phyloP scores from a whole-genome alignment of 2,888 invertebrate species.

The Gandaritis pyraliata region DNA sequence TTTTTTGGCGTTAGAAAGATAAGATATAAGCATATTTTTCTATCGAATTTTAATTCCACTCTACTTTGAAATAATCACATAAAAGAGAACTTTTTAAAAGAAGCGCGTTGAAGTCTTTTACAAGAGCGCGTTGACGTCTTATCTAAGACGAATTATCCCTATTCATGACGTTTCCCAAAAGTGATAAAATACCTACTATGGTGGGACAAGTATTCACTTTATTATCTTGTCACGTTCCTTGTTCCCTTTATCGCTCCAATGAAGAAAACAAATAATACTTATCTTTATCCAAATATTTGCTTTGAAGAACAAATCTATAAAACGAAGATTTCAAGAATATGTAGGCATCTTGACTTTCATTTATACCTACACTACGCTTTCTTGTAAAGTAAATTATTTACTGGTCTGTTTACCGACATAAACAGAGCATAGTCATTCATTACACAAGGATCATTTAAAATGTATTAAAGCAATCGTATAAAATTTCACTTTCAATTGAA shows the following conservation, averaged over 20 bases:
- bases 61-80: not conserved
- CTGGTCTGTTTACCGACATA: constrained; percentile 38
- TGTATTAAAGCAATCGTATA: constrained; percentile 30
- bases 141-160: constrained; percentile 25
- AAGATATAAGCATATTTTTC: not conserved
- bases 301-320: constrained; percentile 25
- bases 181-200: constrained; percentile 31
- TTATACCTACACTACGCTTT: constrained; percentile 29
- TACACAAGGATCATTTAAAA: constrained; percentile 37
- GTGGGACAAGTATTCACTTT: constrained; percentile 29
- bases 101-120: constrained; percentile 5
- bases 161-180: constrained; percentile 29
- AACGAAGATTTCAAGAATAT: constrained; percentile 28
- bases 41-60: not conserved
- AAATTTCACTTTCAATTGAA: constrained; percentile 34
- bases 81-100: not conserved
- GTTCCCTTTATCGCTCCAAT: constrained; percentile 41
- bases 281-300: constrained; percentile 39
- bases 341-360: constrained; percentile 17
- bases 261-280: constrained; percentile 43
- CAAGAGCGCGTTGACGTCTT: constrained; percentile 30
- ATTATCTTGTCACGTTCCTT: constrained; percentile 28
- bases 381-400: constrained; percentile 36
- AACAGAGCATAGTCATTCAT: constrained; percentile 30
- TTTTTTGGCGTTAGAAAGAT: not conserved